Evolutionary conservation across 2,888 invertebrate genomes (phyloP), one percentile per base, ranked within the genome.

Genomic region (Heliconius ethilla): DNA sequence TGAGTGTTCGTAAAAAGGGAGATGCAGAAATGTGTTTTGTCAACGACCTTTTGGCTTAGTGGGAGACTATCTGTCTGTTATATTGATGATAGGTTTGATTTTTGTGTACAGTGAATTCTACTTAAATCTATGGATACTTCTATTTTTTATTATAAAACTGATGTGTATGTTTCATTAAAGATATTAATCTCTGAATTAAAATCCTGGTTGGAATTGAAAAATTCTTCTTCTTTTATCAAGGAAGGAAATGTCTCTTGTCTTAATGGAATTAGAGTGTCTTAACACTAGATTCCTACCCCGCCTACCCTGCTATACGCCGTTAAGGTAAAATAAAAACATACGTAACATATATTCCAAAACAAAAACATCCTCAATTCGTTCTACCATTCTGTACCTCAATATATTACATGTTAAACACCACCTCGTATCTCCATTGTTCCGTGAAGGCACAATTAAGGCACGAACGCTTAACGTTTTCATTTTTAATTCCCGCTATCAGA

Each of bases 401-500:
- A 79, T 78, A 78, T 80, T 69, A 78, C 73, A 62, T 70, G 66
- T 70, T 79, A 77, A 79, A 77, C 65, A 85, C 75, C 82, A 77
- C 70, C 84, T 85, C 83, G 85, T 85, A 82, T 84, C 85, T 82
- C 88, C 86, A 89, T 92, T 91, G 91, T 92, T 90, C 87, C 85
- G 82, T 84, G 83, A 83, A 88, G 87, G 87, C 87, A 87, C 89
- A 91, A 92, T 91, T 90, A 90, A 90, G 87, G 87, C 88, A 84
- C 86, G 86, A 51, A 85, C 87, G 89, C 88, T 91, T 90, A 89
- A 89, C 91, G 88, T 90, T 91, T 90, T 90, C 86, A 87, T 90
- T 91, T 92, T 91, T 90, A 92, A 91, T 89, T 89, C 87, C 86
- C 88, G 84, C 87, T 79, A 87, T 88, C 87, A 88, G 87, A 89